Base-by-base conservation (phyloP, 2,888 invertebrate genomes). In the Drosophila imparisetae region DNA sequence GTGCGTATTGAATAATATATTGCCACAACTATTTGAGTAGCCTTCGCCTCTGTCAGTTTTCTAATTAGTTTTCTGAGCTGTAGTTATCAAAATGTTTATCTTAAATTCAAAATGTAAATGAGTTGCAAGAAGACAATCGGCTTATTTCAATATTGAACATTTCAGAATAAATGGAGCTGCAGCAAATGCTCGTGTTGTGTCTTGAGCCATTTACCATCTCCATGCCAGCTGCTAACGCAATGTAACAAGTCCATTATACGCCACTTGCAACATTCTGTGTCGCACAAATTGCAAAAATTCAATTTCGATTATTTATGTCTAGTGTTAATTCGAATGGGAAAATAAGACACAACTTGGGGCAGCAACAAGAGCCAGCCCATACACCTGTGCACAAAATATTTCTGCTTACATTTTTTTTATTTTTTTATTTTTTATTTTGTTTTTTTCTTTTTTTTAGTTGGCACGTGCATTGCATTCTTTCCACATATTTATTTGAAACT, bases 251-350 rank as follows among this genome's bases (percentile, higher is more conserved):
- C 36, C 45, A 63, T 34, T 62, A 21, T 62, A 1, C 29, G 2
- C 24, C 38, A 38, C 6, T 13, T 18, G 24, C 38, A 66, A 53
- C 49, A 66, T 53, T 62, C 53, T 30, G 61, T 49, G 62, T 65
- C 34, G 40, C 49, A 59, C 53, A 60, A 72, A 61, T 76, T 75
- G 57, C 69, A 34, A 27, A 83, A 86, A 85, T 87, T 81, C 85
- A 89, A 89, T 85, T 81, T 79, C 64, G 66, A 66, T 78, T 86
- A 75, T 85, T 87, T 84, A 81, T 89, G 85, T 60, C 52, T 72
- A 42, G 59, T 73, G 72, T 89, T 79, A 84, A 87, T 87, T 75
- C 85, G 81, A 81, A 84, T 75, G 75, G 72, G 84, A 84, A 84
- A 72, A 76, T 84, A 89, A 81, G 87, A 72, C 81, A 89, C 81